Conservation (phyloP, 2,888 invertebrate genomes). For the Sphecodes monilicornis region DNA sequence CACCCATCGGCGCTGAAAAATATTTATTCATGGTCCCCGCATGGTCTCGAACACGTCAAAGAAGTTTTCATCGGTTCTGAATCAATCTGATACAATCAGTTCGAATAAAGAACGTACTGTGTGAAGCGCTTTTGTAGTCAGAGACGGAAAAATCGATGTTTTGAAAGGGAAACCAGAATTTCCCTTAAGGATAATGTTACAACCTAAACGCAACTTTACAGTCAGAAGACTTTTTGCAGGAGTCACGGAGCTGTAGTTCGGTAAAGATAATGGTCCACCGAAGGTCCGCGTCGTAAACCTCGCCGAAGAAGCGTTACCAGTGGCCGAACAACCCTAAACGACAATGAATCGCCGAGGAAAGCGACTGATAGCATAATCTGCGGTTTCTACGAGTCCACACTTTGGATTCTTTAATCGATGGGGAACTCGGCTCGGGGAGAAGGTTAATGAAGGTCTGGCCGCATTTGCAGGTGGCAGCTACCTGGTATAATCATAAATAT, state of each 20-base stretch:
- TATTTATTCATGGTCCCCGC: too few species aligned
- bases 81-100: too few species aligned
- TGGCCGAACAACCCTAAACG: background rate
- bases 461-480: slow-evolving; percentile 33
- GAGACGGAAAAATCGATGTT: too few species aligned
- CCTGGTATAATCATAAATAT: slow-evolving; percentile 74
- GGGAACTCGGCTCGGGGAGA: background rate
- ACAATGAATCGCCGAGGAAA: background rate
- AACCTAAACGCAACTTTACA: too few species aligned
- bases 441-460: slow-evolving; percentile 52
- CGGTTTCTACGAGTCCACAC: background rate
- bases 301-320: background rate
- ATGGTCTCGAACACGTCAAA: too few species aligned
- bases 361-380: background rate
- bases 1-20: too few species aligned
- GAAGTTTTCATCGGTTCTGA: too few species aligned
- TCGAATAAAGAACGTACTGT: too few species aligned
- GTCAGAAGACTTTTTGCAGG: too few species aligned
- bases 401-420: background rate
- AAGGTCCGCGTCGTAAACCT: background rate
- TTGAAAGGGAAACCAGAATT: too few species aligned
- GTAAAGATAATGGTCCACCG: background rate
- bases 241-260: background rate
- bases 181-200: too few species aligned
- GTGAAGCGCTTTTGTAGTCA: too few species aligned